A percentile compares a stretch with the other conserved stretches of the same genome.
phyloP scores from a whole-genome alignment of 2,113 vertebrate species.

The Ornithorhynchus anatinus region DNA sequence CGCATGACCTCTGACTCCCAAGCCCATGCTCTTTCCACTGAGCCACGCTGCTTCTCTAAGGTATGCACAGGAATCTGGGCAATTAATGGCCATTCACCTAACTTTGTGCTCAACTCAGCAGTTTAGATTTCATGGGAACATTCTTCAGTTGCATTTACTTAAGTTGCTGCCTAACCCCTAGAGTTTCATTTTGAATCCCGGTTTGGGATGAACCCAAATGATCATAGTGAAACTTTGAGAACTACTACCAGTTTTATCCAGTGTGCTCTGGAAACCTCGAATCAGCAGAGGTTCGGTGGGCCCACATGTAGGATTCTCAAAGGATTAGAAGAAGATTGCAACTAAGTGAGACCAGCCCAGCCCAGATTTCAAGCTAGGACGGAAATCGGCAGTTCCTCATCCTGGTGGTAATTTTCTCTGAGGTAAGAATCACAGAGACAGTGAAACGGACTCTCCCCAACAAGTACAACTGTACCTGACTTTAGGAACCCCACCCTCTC shows the following conservation, averaged over 20 bases:
- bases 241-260: no score
- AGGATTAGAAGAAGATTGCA: neutral
- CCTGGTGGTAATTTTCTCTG: no score
- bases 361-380: neutral
- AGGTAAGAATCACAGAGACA: no score
- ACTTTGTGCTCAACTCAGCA: constrained; percentile 29
- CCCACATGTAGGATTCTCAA: constrained; percentile 28
- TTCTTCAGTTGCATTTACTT: constrained; percentile 14
- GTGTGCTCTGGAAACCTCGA: constrained; percentile 24
- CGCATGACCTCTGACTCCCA: no score
- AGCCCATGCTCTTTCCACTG: no score
- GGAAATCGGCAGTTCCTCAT: neutral
- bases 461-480: no score
- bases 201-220: constrained; percentile 16
- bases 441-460: no score
- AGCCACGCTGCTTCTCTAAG: no score
- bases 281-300: constrained; percentile 12
- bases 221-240: constrained; percentile 36
- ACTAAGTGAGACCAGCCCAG: neutral
- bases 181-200: constrained; percentile 23
- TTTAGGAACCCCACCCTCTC: no score
- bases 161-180: neutral
- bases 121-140: constrained; percentile 23
- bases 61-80: neutral
- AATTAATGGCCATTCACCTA: constrained; percentile 19